These are phyloP conservation scores for Noctua fimbriata DNA, from an alignment of 2,888 invertebrate genomes.

Conservation along the genomic window DNA sequence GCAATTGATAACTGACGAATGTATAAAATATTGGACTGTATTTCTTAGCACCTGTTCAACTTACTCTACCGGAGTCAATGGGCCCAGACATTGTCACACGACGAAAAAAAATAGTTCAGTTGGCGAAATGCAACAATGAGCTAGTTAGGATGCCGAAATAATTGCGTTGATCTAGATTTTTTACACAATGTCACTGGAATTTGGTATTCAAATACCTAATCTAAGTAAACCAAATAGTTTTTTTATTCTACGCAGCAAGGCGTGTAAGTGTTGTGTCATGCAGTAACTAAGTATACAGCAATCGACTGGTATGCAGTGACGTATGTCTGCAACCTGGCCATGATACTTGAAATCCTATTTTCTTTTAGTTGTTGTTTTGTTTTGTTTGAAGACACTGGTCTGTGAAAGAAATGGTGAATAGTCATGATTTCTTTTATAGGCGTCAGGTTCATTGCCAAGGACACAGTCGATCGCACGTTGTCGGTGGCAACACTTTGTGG, in stretches of 20 bases:
- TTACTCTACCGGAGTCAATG: background rate
- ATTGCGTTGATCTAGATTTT: slow-evolving; percentile 43
- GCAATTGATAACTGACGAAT: background rate
- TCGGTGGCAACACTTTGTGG: background rate
- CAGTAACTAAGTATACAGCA: slow-evolving; percentile 13
- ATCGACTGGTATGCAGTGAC: slow-evolving; percentile 18
- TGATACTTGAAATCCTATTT: background rate
- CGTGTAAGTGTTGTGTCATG: slow-evolving; percentile 15
- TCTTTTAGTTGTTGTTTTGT: background rate
- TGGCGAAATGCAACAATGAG: slow-evolving; percentile 38
- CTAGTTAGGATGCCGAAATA: slow-evolving; percentile 24
- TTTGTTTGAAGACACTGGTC: background rate
- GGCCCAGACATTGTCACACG: background rate
- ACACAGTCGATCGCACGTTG: background rate
- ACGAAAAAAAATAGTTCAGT: background rate
- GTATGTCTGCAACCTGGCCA: background rate
- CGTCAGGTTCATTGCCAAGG: background rate
- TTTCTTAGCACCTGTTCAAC: background rate
- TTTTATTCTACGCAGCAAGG: slow-evolving; percentile 9
- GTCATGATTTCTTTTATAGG: background rate
- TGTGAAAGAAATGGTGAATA: background rate
- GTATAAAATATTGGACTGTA: background rate
- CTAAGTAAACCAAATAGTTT: slow-evolving; percentile 13
- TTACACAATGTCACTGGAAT: slow-evolving; percentile 28
- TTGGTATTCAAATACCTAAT: slow-evolving; percentile 30